Evolutionary conservation across 2,888 invertebrate genomes (phyloP), one percentile per base, ranked within the genome.

Genomic region (Eurytoma adleriae): DNA sequence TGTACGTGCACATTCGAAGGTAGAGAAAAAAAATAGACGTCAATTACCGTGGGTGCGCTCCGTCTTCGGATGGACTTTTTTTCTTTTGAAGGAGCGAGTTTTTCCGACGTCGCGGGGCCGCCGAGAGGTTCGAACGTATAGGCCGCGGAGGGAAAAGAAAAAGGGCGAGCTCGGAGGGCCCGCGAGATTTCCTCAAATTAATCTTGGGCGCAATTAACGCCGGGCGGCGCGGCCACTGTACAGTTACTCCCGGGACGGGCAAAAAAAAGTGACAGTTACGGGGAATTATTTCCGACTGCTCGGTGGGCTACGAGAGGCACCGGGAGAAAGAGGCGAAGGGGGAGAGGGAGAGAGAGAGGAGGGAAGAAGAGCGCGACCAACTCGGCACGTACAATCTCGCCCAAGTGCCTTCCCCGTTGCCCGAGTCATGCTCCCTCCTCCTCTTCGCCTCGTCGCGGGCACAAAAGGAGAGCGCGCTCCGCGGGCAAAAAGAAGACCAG

Each of bases 321-420:
- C 7, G 54, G 24, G 52, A 68, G 20, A 50, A 16, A 24, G 50
- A 18, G 50, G 62, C 2, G 40, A 40, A 30, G 18, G 68, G 52
- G 52, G 52, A 72, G 16, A 52, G 57, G 24, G 24, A 24, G 24
- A 24, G 54, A 24, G 24, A 24, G 24, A 24, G 24, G 24, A 72
- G 24, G 52, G 48, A 62, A 61, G 40, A 62, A 69, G 69, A 30
- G 57, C 61, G 68, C 87, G 87, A 88, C 89, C 89, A 89, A 88
- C 88, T 88, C 86, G 90, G 90, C 90, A 89, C 89, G 88, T 89
- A 30, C 30, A 88, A 89, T 89, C 76, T 90, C 88, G 88, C 88
- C 88, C 89, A 89, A 90, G 90, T 89, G 90, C 90, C 90, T 90
- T 90, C 88, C 50, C 88, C 88, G 88, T 90, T 88, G 89, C 89